A percentile compares a stretch with the other conserved stretches of the same genome.
Evolutionary conservation across 2,888 invertebrate genomes (phyloP).

Genomic region (Holacanthella duospinosa): DNA sequence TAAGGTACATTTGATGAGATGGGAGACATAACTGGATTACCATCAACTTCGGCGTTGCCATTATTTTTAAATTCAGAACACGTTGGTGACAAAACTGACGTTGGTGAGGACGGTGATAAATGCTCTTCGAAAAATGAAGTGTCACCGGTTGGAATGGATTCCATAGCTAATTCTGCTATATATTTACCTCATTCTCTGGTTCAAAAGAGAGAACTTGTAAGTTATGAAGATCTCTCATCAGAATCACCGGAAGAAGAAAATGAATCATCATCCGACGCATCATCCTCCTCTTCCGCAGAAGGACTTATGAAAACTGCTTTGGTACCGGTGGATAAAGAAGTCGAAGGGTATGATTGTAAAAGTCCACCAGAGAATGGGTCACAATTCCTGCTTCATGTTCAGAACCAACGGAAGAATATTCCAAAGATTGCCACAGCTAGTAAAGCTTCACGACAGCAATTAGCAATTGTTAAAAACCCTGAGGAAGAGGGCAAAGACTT

Average conservation of each 20-base stretch:
- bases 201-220: background rate
- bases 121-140: background rate
- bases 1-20: too few species aligned
- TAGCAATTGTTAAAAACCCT: too few species aligned
- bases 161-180: background rate
- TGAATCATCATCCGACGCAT: constrained; percentile 8
- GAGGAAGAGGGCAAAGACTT: too few species aligned
- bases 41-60: too few species aligned
- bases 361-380: constrained; percentile 30
- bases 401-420: constrained; percentile 20
- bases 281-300: constrained; percentile 25
- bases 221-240: constrained; percentile 1
- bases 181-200: too few species aligned
- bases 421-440: constrained; percentile 28
- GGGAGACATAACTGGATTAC: too few species aligned
- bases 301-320: constrained; percentile 16
- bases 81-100: too few species aligned
- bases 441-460: too few species aligned
- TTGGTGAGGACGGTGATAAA: background rate
- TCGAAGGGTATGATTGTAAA: constrained; percentile 19
- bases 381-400: constrained; percentile 29
- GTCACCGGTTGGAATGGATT: background rate
- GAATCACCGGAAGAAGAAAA: background rate
- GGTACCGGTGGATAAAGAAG: constrained; percentile 20
- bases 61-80: too few species aligned